A percentile compares a stretch with the other conserved stretches of the same genome.
Conservation (phyloP, 1,140 invertebrate genomes). For the Anastrepha obliqua region DNA sequence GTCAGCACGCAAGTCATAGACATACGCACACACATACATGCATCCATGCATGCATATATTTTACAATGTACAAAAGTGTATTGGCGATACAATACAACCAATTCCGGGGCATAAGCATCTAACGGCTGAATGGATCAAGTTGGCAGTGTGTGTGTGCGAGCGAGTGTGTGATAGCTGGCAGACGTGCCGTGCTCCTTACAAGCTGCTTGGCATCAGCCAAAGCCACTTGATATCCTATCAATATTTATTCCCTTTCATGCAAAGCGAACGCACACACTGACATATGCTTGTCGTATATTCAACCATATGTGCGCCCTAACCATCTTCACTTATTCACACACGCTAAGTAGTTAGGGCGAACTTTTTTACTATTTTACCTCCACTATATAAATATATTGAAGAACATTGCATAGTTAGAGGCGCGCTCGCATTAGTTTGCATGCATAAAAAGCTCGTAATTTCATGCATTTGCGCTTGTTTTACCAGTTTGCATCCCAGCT, state of each 20-base stretch:
- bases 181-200: conserved; percentile 41
- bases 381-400: conserved; percentile 6
- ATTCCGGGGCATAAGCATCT: conserved; percentile 10
- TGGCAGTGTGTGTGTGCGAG: not conserved
- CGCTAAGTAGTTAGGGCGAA: conserved; percentile 9
- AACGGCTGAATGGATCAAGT: not conserved
- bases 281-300: not conserved
- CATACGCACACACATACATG: not conserved
- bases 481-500: not conserved
- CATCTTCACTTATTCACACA: conserved; percentile 29
- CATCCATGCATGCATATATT: not conserved
- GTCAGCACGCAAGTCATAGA: not conserved
- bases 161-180: not conserved
- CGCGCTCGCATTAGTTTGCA: conserved; percentile 45
- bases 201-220: conserved; percentile 42
- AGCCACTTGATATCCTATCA: conserved; percentile 52
- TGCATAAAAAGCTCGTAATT: conserved; percentile 33
- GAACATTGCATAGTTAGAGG: conserved; percentile 38
- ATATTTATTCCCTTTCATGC: conserved; percentile 52
- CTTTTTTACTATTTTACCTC: not conserved
- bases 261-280: not conserved
- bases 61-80: not conserved
- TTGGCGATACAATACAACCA: conserved; percentile 34
- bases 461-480: conserved; percentile 29
- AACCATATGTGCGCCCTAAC: not conserved